Evolutionary conservation across 1,140 invertebrate genomes (phyloP), one percentile per base, ranked within the genome.

Genomic region (Apolygus lucorum): DNA sequence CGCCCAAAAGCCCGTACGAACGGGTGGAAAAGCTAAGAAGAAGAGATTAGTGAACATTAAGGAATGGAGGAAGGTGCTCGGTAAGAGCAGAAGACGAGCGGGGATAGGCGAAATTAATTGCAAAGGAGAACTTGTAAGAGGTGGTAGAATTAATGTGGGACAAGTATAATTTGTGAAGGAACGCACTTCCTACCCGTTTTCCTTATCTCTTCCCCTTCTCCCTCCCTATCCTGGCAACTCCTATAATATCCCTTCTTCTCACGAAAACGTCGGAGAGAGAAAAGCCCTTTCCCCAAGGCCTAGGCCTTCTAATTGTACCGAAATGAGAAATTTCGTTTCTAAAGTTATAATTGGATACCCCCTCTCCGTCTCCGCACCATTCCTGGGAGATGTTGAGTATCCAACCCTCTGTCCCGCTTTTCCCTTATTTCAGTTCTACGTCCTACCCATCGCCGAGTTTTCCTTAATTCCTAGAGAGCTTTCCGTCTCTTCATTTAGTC

Each of bases 241-340:
- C 71, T 70, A 72, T 72, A 72, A 72, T 72, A 72, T 72, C 68
- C n/a, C 71, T 69, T 69, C 69, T 72, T 72, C n/a, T 70, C 28
- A 34, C 28, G 54, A 22, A 22, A 21, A 24, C 22, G 54, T 8
- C 54, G 54, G 54, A 21, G 54, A 59, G 11, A 8, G 22, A 59
- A 21, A 21, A n/a, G n/a, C n/a, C n/a, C n/a, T 59, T 59, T 59
- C 64, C 64, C 64, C 64, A 66, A 66, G 64, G 64, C 64, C 64
- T 66, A 66, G 64, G 27, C 22, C 67, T 34, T 70, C 63, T 70
- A 70, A 73, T 73, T 73, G 73, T 73, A 70, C 69, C 68, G 73
- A 73, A 73, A 73, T 73, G 73, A 73, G 73, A 73, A 73, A 73
- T 73, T 73, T 73, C 73, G 73, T 73, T 73, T 72, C 73, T 71